Conservation (phyloP, 64 coral and sea anemone species). For the Actinia tenebrosa region DNA sequence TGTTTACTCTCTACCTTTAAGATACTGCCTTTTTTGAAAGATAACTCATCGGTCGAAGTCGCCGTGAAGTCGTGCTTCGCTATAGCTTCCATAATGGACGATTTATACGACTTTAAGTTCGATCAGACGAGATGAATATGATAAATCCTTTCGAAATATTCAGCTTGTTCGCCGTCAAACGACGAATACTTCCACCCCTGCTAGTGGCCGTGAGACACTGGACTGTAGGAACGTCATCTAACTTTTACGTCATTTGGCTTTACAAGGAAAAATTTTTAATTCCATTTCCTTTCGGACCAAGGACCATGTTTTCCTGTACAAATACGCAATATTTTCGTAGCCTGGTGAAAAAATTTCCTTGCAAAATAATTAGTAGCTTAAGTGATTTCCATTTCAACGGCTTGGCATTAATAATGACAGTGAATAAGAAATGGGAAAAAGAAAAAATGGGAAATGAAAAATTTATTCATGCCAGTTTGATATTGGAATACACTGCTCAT, state of each 20-base stretch:
- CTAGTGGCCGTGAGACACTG: conserved; percentile 1
- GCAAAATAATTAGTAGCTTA: no score
- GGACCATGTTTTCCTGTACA: no score
- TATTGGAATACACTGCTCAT: no score
- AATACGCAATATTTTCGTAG: no score
- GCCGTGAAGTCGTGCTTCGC: conserved; percentile 61
- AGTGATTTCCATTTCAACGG: no score
- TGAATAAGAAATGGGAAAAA: no score
- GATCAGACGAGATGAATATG: not conserved
- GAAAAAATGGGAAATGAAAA: no score
- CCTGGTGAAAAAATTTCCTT: no score
- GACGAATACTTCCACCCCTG: conserved; percentile 12
- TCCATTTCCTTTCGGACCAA: no score
- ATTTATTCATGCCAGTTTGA: no score
- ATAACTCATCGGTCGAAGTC: conserved; percentile 65
- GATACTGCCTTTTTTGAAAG: conserved; percentile 60
- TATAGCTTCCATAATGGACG: conserved; percentile 64
- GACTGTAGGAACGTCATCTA: not conserved
- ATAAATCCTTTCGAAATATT: not conserved
- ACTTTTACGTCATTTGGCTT: not conserved
- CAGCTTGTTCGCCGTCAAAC: not conserved
- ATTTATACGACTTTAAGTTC: conserved; percentile 3
- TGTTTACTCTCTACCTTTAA: conserved; percentile 52
- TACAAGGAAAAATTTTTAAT: no score
- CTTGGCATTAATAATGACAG: no score